A percentile compares a stretch with the other conserved stretches of the same genome.
These are phyloP conservation scores for Sebastes alutus DNA, from an alignment of 2,797 vertebrate species.

Conservation along the genomic window DNA sequence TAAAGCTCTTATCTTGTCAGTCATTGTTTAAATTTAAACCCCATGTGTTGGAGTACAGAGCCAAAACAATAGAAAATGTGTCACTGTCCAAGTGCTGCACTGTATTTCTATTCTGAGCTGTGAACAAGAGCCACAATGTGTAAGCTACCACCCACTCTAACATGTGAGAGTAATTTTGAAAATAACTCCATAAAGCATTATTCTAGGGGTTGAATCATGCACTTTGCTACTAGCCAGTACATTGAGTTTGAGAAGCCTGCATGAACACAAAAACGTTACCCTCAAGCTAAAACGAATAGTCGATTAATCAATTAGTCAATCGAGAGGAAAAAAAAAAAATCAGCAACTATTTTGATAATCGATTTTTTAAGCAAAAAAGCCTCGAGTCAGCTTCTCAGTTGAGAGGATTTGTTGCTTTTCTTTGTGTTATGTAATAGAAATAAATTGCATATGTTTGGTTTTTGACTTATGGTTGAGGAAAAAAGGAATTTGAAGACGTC, in stretches of 20 bases:
- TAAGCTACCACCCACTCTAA: constrained; percentile 61
- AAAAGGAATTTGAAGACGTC: too few relatives aligned
- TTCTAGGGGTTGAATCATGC: constrained; percentile 24
- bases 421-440: neutral
- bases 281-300: neutral
- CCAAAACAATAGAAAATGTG: constrained; percentile 63
- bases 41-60: constrained; percentile 30
- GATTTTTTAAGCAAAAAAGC: too few relatives aligned
- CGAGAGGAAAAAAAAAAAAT: neutral
- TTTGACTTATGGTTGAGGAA: neutral
- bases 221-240: constrained; percentile 11
- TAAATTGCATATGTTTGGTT: neutral
- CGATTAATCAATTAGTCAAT: neutral
- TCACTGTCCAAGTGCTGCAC: constrained; percentile 53
- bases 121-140: constrained; percentile 62
- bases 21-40: constrained; percentile 49
- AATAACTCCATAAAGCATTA: constrained; percentile 58
- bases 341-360: neutral
- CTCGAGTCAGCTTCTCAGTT: neutral
- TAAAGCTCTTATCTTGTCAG: neutral
- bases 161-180: constrained; percentile 59
- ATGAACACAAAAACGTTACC: neutral
- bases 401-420: neutral
- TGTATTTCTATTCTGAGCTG: constrained; percentile 63
- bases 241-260: neutral